Evolutionary conservation across 64 coral and sea anemone genomes (phyloP).

Genomic region (Montipora capricornis): DNA sequence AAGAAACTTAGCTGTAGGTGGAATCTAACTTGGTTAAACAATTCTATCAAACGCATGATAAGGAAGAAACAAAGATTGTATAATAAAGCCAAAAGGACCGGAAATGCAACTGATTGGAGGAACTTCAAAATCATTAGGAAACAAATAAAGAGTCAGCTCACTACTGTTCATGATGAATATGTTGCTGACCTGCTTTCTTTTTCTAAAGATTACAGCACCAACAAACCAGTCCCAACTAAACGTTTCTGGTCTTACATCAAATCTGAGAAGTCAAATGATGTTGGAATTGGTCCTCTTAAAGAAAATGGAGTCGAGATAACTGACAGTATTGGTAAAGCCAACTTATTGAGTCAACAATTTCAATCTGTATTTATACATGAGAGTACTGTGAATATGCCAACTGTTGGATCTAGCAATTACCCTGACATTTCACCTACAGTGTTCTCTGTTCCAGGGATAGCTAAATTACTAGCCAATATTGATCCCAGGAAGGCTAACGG

Average conservation of each 20-base stretch:
- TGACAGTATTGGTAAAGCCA: slow-evolving; percentile 35
- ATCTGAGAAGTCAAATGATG: slow-evolving; percentile 25
- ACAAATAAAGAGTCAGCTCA: background rate
- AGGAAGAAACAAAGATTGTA: slow-evolving; percentile 58
- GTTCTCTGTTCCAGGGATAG: no score
- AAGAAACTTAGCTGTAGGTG: slow-evolving; percentile 15
- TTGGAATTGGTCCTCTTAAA: slow-evolving; percentile 30
- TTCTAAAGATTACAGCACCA: background rate
- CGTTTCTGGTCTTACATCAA: slow-evolving; percentile 73
- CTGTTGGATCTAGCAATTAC: no score
- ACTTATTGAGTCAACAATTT: slow-evolving; percentile 65
- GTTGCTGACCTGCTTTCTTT: slow-evolving; percentile 38
- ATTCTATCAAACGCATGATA: background rate
- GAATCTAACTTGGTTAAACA: slow-evolving; percentile 43
- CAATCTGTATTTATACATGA: slow-evolving; percentile 54
- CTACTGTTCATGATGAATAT: slow-evolving; percentile 38
- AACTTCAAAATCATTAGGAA: slow-evolving; percentile 55
- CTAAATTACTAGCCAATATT: no score
- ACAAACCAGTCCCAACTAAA: background rate
- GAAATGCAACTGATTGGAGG: slow-evolving; percentile 33
- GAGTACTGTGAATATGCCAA: background rate
- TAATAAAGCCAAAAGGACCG: slow-evolving; percentile 44
- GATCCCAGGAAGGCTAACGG: no score
- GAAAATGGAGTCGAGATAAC: background rate
- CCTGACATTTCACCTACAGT: no score